Conservation (phyloP, 1,140 invertebrate species). For the Drosophila yakuba region DNA sequence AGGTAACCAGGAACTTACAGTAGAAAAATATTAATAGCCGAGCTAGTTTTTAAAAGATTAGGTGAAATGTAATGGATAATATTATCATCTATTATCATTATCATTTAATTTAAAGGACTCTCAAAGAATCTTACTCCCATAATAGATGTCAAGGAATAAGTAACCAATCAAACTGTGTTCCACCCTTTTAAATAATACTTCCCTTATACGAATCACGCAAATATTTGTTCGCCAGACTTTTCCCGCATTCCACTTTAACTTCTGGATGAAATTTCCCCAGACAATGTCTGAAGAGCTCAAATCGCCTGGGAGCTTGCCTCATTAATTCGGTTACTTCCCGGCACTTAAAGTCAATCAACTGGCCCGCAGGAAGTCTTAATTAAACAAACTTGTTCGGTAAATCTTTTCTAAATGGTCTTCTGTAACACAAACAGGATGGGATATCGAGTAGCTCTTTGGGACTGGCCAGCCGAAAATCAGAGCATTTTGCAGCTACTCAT, state of each 20-base stretch:
- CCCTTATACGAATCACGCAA: constrained; percentile 10
- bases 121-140: too few relatives aligned
- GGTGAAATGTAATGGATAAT: not conserved
- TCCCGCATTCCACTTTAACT: constrained; percentile 4
- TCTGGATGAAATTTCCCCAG: constrained; percentile 14
- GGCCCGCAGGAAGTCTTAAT: constrained; percentile 78
- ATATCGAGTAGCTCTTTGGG: not conserved
- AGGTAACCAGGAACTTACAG: not conserved
- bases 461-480: constrained; percentile 1
- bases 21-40: not conserved
- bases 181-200: too few relatives aligned
- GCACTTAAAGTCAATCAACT: constrained; percentile 44
- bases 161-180: too few relatives aligned
- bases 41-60: not conserved
- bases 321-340: constrained; percentile 45
- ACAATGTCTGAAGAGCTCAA: not conserved
- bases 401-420: constrained; percentile 61
- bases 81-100: too few relatives aligned
- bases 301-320: not conserved
- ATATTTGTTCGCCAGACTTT: constrained; percentile 16
- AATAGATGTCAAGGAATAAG: too few relatives aligned
- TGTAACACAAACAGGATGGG: constrained; percentile 23
- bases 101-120: too few relatives aligned
- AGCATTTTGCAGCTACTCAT: constrained; percentile 15
- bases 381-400: constrained; percentile 77